Conservation (phyloP, 2,113 vertebrate genomes). For the Cephalophus harveyi region DNA sequence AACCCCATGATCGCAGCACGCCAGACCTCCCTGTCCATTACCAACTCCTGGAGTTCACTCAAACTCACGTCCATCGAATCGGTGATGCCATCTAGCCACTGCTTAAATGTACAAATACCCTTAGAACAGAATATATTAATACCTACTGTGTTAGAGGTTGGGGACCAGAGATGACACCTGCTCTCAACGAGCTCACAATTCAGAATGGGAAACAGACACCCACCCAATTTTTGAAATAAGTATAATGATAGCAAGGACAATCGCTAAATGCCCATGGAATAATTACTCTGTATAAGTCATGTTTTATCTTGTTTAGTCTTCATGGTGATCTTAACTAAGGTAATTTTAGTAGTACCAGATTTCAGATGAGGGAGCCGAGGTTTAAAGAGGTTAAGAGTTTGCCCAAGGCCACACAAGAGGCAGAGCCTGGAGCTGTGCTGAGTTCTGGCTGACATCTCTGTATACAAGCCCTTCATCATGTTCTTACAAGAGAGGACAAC, state of each 20-base stretch:
- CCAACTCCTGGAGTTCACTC: no score
- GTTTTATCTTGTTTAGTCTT: neutral
- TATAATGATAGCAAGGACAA: neutral
- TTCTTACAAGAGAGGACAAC: neutral
- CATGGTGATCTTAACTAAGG: neutral
- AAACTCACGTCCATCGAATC: no score
- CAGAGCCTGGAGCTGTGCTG: neutral
- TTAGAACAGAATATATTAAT: neutral
- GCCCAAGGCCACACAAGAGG: neutral
- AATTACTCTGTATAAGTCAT: neutral
- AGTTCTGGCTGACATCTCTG: neutral
- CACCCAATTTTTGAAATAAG: neutral
- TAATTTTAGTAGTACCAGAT: neutral
- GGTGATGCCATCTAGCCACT: neutral
- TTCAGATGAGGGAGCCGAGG: neutral
- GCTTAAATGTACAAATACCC: neutral
- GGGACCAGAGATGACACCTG: neutral
- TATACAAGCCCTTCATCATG: no score
- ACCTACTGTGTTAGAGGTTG: neutral
- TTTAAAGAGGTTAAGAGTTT: neutral
- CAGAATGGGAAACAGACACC: neutral
- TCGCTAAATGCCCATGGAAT: neutral
- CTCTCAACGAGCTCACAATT: neutral
- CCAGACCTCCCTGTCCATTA: no score
- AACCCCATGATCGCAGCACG: no score